Conservation (phyloP, 2,797 vertebrate genomes). For the Loriculus beryllinus region DNA sequence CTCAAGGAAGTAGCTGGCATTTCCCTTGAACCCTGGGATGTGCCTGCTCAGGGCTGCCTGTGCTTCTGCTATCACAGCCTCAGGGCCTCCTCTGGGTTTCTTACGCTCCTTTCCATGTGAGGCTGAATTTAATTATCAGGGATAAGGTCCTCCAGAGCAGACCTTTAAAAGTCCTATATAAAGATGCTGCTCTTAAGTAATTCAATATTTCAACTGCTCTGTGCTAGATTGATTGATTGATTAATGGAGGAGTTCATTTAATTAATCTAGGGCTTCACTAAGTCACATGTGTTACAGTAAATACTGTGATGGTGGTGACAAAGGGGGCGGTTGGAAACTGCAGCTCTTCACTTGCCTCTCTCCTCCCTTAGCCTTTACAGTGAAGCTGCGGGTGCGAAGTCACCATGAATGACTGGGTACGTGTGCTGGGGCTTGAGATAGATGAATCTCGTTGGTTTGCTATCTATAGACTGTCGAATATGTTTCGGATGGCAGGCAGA, state of each 20-base stretch:
- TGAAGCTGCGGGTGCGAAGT: background rate
- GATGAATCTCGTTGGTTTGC: background rate
- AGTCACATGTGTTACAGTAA: conserved; percentile 68
- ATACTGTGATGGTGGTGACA: background rate
- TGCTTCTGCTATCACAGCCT: background rate
- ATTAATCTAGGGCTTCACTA: conserved; percentile 64
- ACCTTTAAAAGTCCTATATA: conserved; percentile 65
- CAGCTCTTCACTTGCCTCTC: background rate
- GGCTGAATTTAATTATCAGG: conserved; percentile 19
- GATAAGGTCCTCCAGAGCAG: conserved; percentile 59
- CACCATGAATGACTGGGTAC: background rate
- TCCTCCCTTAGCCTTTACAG: background rate
- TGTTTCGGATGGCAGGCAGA: conserved; percentile 45
- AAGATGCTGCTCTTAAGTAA: conserved; percentile 67
- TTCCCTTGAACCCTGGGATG: background rate
- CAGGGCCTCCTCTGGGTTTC: conserved; percentile 21
- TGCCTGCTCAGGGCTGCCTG: background rate
- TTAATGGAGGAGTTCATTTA: conserved; percentile 68
- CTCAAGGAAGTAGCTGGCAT: background rate
- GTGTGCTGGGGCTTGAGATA: background rate
- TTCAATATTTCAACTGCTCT: conserved; percentile 70
- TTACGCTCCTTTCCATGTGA: background rate
- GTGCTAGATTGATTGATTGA: conserved; percentile 65
- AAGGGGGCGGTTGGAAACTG: background rate
- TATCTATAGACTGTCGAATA: conserved; percentile 52